Evolutionary conservation across 2,113 vertebrate genomes (phyloP).

Genomic region (Miniopterus natalensis): DNA sequence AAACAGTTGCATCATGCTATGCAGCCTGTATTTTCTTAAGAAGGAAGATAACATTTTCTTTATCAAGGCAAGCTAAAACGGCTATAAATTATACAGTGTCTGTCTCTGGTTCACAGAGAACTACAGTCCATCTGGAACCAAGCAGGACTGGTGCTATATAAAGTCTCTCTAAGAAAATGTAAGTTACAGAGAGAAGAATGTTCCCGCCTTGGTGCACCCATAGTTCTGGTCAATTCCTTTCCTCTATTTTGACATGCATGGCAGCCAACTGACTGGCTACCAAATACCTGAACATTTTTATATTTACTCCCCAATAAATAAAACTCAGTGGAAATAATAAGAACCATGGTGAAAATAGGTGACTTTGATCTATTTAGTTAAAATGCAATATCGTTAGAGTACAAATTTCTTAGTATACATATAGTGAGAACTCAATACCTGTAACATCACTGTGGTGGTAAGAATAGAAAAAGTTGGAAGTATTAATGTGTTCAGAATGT

Average conservation of each 20-base stretch:
- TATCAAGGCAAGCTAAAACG: conserved; percentile 43
- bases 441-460: neutral
- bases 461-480: conserved; percentile 60
- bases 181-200: conserved; percentile 30
- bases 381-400: neutral
- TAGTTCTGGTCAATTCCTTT: neutral
- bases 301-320: conserved; percentile 27
- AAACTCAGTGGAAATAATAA: conserved; percentile 44
- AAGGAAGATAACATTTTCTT: conserved; percentile 67
- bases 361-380: conserved; percentile 13
- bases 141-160: neutral
- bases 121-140: conserved; percentile 55
- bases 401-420: neutral
- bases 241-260: neutral
- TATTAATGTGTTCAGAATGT: conserved; percentile 61
- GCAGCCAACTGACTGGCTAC: neutral
- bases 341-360: neutral
- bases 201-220: neutral
- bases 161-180: conserved; percentile 4
- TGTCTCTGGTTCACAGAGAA: conserved; percentile 55
- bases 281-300: neutral
- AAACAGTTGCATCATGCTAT: conserved; percentile 35
- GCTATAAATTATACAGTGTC: conserved; percentile 71
- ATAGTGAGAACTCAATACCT: neutral
- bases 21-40: conserved; percentile 67